These are phyloP conservation scores for Galbula dea DNA, from an alignment of 2,113 vertebrate species.

Conservation along the genomic window DNA sequence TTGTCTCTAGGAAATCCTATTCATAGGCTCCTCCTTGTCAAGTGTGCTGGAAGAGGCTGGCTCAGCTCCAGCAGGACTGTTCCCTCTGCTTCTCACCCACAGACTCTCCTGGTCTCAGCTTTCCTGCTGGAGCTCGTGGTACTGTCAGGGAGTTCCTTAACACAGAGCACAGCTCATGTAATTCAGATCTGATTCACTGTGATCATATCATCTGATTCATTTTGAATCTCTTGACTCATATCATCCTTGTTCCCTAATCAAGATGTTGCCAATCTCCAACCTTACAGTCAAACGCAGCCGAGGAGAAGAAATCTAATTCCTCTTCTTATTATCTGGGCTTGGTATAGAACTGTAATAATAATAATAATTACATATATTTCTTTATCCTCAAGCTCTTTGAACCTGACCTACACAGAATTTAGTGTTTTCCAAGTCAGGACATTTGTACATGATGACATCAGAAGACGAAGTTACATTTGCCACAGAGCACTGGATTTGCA, in stretches of 20 bases:
- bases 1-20: neutral
- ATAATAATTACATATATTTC: neutral
- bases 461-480: neutral
- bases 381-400: neutral
- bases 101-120: fast-evolving
- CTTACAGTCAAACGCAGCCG: neutral
- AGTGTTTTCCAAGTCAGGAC: neutral
- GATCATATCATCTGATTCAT: neutral
- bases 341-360: neutral
- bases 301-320: constrained; percentile 7
- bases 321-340: neutral
- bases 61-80: neutral
- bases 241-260: constrained; percentile 11
- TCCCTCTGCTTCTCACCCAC: neutral
- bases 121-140: neutral
- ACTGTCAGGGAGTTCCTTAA: neutral
- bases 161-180: neutral
- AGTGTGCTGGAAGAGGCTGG: neutral
- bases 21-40: neutral
- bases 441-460: neutral
- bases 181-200: neutral
- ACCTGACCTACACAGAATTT: neutral
- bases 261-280: neutral
- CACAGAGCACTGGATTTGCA: neutral
- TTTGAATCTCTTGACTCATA: constrained; percentile 8